phyloP scores from a whole-genome alignment of 2,888 invertebrate species.

The Epinotia bilunana region DNA sequence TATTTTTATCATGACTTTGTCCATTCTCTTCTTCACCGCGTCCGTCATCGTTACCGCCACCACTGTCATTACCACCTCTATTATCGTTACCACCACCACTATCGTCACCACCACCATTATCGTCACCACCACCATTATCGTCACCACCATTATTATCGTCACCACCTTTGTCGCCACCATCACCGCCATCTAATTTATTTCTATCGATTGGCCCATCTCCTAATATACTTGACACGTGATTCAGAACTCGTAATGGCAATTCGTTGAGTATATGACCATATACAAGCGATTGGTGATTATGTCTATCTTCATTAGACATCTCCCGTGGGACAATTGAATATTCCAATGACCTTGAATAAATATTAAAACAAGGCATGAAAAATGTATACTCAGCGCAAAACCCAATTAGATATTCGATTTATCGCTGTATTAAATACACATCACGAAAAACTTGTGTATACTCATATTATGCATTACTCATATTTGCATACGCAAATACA shows the following conservation, averaged over 20 bases:
- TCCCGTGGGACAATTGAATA: conserved; percentile 48
- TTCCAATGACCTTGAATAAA: conserved; percentile 42
- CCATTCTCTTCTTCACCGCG: background rate
- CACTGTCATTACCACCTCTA: background rate
- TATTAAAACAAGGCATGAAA: background rate
- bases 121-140: background rate
- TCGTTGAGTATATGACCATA: conserved; percentile 56
- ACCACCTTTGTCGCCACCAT: background rate
- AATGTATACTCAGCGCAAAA: background rate
- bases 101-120: background rate
- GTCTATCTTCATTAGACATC: conserved; percentile 39
- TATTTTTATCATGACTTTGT: background rate
- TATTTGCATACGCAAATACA: too few species aligned
- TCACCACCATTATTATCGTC: background rate
- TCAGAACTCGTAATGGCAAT: conserved; percentile 54
- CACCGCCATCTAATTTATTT: background rate
- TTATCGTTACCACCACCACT: background rate
- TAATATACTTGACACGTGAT: conserved; percentile 46
- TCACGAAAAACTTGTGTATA: background rate
- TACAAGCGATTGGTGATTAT: conserved; percentile 49
- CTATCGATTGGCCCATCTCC: background rate
- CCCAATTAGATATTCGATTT: background rate
- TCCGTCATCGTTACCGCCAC: background rate
- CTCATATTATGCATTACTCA: too few species aligned
- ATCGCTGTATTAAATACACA: background rate